These are phyloP conservation scores for Falco peregrinus DNA, from an alignment of 2,797 vertebrate genomes.

Conservation along the genomic window DNA sequence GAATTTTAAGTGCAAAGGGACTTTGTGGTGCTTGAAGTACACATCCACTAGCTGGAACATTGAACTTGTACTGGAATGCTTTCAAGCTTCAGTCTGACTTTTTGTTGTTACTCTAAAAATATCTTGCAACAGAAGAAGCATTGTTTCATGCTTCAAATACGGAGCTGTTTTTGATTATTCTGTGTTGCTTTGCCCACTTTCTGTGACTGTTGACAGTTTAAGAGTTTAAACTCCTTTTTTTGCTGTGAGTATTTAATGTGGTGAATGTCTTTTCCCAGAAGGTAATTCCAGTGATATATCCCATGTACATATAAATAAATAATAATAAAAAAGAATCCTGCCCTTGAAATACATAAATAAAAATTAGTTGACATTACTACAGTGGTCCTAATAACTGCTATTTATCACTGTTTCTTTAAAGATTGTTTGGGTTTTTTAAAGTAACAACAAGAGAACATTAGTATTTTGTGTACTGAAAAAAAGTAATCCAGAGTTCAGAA, in stretches of 20 bases:
- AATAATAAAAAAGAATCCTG: not conserved
- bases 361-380: slow-evolving; percentile 11
- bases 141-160: slow-evolving; percentile 82
- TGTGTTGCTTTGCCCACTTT: slow-evolving; percentile 63
- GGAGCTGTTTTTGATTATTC: slow-evolving; percentile 85
- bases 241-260: slow-evolving; percentile 66
- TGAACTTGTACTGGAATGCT: slow-evolving; percentile 65
- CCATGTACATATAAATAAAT: not conserved
- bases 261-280: slow-evolving; percentile 32
- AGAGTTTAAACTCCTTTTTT: slow-evolving; percentile 55
- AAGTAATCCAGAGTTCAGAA: not conserved
- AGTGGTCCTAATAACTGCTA: not conserved
- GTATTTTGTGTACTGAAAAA: not conserved
- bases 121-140: slow-evolving; percentile 79
- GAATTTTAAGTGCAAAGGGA: slow-evolving; percentile 53
- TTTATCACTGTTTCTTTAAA: not conserved
- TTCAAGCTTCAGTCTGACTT: slow-evolving; percentile 60
- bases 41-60: slow-evolving; percentile 49
- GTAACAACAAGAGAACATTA: not conserved
- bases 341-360: not conserved
- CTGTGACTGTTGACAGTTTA: slow-evolving; percentile 66
- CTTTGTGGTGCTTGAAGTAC: slow-evolving; percentile 30
- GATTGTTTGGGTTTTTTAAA: not conserved
- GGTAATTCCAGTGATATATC: slow-evolving; percentile 38
- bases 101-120: slow-evolving; percentile 72